A percentile compares a stretch with the other conserved stretches of the same genome.
Conservation (phyloP, 2,797 vertebrate genomes). For the Numenius phaeopus region DNA sequence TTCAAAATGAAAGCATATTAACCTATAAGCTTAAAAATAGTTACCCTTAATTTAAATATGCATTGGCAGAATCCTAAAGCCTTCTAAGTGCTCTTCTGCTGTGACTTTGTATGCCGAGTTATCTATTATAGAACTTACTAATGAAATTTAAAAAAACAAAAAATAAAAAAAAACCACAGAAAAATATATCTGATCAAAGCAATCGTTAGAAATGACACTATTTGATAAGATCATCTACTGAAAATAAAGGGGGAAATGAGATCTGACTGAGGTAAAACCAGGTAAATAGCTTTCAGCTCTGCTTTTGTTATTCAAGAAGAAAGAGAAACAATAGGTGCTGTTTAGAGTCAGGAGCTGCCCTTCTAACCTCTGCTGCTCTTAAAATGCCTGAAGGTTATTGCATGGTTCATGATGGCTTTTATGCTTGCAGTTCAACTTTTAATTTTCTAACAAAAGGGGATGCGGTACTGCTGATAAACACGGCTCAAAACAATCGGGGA, state of each 20-base stretch:
- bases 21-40: neutral
- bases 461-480: constrained; percentile 38
- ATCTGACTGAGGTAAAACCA: constrained; percentile 84
- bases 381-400: constrained; percentile 80
- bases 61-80: neutral
- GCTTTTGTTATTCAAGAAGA: constrained; percentile 79
- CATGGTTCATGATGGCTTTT: constrained; percentile 70
- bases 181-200: neutral
- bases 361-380: constrained; percentile 81
- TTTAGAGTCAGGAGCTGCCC: constrained; percentile 79
- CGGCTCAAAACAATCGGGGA: neutral
- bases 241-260: constrained; percentile 77
- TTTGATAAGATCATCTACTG: constrained; percentile 66
- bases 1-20: constrained; percentile 13
- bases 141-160: neutral
- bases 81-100: neutral
- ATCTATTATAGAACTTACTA: neutral
- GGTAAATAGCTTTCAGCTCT: constrained; percentile 86
- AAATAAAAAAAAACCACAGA: neutral
- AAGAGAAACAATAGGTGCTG: constrained; percentile 80
- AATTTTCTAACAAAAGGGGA: constrained; percentile 71
- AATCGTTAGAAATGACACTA: constrained; percentile 40
- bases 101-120: neutral
- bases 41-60: neutral
- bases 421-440: constrained; percentile 72